These are phyloP conservation scores for Leucoptera coffeella DNA, from an alignment of 2,888 invertebrate genomes.

Conservation along the genomic window DNA sequence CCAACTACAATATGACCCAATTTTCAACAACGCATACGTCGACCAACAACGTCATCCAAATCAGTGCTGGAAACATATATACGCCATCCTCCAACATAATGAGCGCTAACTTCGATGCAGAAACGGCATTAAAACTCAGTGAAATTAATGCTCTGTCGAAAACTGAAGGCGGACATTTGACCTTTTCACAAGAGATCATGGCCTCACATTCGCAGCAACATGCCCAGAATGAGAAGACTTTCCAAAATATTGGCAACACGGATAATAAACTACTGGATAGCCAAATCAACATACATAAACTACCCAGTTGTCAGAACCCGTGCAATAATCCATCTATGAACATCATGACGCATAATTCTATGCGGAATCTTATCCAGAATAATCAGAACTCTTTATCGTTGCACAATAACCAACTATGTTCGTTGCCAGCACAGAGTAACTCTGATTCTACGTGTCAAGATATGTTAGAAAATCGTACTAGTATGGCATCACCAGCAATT, in stretches of 20 bases:
- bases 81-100: constrained; percentile 25
- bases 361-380: constrained; percentile 28
- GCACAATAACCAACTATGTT: constrained; percentile 34
- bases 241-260: constrained; percentile 38
- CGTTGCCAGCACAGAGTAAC: constrained; percentile 18
- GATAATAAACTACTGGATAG: constrained; percentile 27
- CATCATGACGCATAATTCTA: constrained; percentile 35
- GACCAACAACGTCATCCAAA: constrained; percentile 41
- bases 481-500: constrained; percentile 22
- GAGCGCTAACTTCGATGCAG: constrained; percentile 36
- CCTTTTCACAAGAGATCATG: constrained; percentile 44
- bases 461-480: constrained; percentile 24
- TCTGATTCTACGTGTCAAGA: constrained; percentile 26
- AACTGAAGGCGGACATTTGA: constrained; percentile 38
- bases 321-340: constrained; percentile 30
- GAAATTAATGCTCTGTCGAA: constrained; percentile 43
- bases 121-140: constrained; percentile 38
- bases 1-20: constrained; percentile 24
- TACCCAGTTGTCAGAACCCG: constrained; percentile 38
- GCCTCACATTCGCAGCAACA: constrained; percentile 41
- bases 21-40: constrained; percentile 29
- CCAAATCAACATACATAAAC: constrained; percentile 34
- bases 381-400: constrained; percentile 28
- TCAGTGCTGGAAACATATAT: constrained; percentile 41
- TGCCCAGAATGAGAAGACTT: constrained; percentile 33